phyloP scores from a whole-genome alignment of 2,888 invertebrate species.

The Agonopterix arenella region DNA sequence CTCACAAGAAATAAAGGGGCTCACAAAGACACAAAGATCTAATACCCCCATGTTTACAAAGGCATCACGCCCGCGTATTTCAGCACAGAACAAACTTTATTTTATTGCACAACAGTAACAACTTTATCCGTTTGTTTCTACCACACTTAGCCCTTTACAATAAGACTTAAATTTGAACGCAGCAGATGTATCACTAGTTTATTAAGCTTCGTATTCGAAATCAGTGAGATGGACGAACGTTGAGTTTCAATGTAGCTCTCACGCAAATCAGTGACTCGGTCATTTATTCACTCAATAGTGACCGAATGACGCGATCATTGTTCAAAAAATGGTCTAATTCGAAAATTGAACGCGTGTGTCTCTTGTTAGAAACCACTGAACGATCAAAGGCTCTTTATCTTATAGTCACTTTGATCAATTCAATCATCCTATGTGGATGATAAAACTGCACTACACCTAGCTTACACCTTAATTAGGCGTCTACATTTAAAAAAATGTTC shows the following conservation, averaged over 20 bases:
- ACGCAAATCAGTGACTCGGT: conserved; percentile 23
- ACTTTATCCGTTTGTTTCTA: background rate
- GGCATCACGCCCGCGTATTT: conserved; percentile 2
- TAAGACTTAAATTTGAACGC: background rate
- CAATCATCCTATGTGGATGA: no score
- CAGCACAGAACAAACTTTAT: background rate
- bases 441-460: no score
- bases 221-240: conserved; percentile 10
- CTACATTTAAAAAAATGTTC: no score
- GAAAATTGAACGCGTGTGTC: conserved; percentile 25
- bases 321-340: conserved; percentile 9
- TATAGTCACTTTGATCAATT: no score
- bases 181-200: background rate
- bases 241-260: conserved; percentile 18
- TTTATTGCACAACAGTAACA: background rate
- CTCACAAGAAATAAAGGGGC: background rate
- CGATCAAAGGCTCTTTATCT: no score
- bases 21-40: background rate
- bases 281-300: conserved; percentile 14
- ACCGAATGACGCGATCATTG: conserved; percentile 12
- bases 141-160: background rate
- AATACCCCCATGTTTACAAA: background rate
- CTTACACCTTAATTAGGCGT: no score
- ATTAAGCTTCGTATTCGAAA: conserved; percentile 4
- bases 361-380: conserved; percentile 11